Percentiles rank a stretch among this genome's conserved stretches.
phyloP scores from a whole-genome alignment of 2,888 invertebrate genomes.

The Aphidoletes aphidimyza region DNA sequence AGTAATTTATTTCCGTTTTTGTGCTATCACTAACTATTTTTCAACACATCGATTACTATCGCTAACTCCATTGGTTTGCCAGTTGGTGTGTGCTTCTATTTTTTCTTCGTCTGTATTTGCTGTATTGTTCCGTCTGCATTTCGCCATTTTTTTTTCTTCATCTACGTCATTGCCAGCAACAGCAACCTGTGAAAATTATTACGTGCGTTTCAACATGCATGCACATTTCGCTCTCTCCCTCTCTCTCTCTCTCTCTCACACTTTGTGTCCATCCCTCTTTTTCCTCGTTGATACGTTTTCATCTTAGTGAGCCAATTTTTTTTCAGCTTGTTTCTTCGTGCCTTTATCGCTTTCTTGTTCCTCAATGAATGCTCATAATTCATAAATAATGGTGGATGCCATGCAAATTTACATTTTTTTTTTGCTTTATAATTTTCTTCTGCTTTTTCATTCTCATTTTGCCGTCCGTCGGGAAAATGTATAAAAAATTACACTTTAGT shows the following conservation, averaged over 20 bases:
- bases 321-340: background rate
- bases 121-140: background rate
- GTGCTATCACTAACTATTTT: slow-evolving; percentile 43
- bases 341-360: slow-evolving; percentile 43
- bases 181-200: slow-evolving; percentile 13
- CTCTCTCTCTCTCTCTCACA: no score
- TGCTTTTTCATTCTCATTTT: slow-evolving; percentile 21
- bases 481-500: slow-evolving; percentile 38
- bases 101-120: no score
- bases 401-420: slow-evolving; percentile 8
- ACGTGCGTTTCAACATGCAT: slow-evolving; percentile 17
- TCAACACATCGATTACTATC: slow-evolving; percentile 37
- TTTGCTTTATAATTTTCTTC: background rate
- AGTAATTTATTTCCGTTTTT: slow-evolving; percentile 30
- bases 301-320: slow-evolving; percentile 27
- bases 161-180: background rate
- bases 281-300: background rate
- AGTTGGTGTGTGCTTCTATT: background rate
- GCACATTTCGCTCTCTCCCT: background rate
- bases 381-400: slow-evolving; percentile 39
- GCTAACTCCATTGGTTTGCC: background rate
- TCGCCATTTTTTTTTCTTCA: background rate
- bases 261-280: no score
- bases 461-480: slow-evolving; percentile 17
- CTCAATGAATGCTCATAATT: slow-evolving; percentile 52